These are phyloP conservation scores for Cossypha heuglini DNA, from an alignment of 2,797 vertebrate genomes.

Conservation along the genomic window DNA sequence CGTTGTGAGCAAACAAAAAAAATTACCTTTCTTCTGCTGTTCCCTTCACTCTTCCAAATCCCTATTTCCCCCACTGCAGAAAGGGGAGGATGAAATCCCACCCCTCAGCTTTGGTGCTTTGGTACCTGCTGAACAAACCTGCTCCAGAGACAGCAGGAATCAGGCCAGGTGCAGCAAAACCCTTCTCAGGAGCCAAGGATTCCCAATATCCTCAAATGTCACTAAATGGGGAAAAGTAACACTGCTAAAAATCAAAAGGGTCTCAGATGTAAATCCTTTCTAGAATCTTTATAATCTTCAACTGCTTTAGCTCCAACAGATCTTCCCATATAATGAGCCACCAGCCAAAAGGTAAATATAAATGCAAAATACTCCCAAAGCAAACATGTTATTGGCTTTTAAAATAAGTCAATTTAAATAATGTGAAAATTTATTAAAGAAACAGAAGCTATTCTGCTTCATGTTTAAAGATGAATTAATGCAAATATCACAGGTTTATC, in stretches of 20 bases:
- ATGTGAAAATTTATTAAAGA: slow-evolving; percentile 35
- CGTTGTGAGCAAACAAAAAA: background rate
- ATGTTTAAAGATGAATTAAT: slow-evolving; percentile 60
- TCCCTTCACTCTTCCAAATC: background rate
- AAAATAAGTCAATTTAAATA: slow-evolving; percentile 64
- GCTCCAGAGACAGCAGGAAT: background rate
- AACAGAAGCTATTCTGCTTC: slow-evolving; percentile 50
- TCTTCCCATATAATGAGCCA: background rate
- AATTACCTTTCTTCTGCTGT: background rate
- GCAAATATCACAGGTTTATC: slow-evolving; percentile 64
- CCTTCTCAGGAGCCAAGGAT: background rate
- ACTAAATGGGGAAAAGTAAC: background rate
- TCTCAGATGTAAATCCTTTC: background rate
- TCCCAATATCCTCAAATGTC: background rate
- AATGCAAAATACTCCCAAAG: slow-evolving; percentile 30
- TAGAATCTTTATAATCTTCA: slow-evolving; percentile 38
- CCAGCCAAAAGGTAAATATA: slow-evolving; percentile 33
- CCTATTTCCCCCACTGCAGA: background rate
- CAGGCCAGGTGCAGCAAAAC: background rate
- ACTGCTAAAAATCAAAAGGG: background rate
- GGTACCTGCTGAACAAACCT: background rate
- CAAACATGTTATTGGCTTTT: slow-evolving; percentile 41
- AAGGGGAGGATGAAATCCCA: background rate
- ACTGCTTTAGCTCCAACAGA: background rate
- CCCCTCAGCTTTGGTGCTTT: background rate